Evolutionary conservation across 2,113 vertebrate species (phyloP).

Genomic region (Bubo scandiacus): DNA sequence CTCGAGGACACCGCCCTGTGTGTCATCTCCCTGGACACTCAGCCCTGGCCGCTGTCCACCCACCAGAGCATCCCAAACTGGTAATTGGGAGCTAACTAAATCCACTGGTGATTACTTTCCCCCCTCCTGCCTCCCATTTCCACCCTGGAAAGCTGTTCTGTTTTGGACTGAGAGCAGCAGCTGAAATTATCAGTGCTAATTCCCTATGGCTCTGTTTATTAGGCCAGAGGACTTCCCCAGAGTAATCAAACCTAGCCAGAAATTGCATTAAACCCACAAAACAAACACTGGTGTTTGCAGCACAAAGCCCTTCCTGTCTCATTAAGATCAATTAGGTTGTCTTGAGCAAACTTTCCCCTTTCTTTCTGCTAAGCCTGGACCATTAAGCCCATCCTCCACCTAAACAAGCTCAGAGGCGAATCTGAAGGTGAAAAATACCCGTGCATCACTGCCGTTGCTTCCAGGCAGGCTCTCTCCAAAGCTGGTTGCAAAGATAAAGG

Average conservation of each 20-base stretch:
- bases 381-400: conserved; percentile 8
- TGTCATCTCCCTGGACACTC: not conserved
- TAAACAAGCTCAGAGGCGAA: not conserved
- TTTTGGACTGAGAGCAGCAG: conserved; percentile 8
- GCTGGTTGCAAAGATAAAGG: not conserved
- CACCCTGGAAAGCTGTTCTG: not conserved
- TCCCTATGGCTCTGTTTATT: conserved; percentile 52
- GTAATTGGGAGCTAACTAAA: not conserved
- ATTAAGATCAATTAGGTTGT: conserved; percentile 61
- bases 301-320: conserved; percentile 56
- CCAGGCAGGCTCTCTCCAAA: not conserved
- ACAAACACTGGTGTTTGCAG: conserved; percentile 48
- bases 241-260: conserved; percentile 54
- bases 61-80: not conserved
- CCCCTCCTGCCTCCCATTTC: not conserved
- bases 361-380: not conserved
- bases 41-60: not conserved
- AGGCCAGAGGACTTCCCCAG: conserved; percentile 57
- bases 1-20: accelerated
- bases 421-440: not conserved
- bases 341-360: conserved; percentile 45
- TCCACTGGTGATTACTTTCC: not conserved
- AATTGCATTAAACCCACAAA: conserved; percentile 52
- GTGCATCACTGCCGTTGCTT: not conserved
- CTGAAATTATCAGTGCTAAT: conserved; percentile 30